These are phyloP conservation scores for Charanyca ferruginea DNA, from an alignment of 2,888 invertebrate species.

Conservation along the genomic window DNA sequence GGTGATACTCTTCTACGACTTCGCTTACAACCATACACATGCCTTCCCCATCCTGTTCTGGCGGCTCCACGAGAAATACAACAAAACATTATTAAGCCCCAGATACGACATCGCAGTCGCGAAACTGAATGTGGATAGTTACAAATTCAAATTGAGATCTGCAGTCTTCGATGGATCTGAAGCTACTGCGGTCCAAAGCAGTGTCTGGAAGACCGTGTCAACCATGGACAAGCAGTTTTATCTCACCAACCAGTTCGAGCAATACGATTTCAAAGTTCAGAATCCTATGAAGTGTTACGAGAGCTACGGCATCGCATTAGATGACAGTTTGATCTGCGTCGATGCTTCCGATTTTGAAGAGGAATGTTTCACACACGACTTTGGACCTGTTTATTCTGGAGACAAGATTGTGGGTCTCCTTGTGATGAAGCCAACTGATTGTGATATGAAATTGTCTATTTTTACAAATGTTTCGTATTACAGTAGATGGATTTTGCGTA, in stretches of 20 bases:
- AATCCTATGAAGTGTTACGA: too few relatives aligned
- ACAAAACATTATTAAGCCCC: constrained; percentile 61
- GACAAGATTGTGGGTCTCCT: constrained; percentile 42
- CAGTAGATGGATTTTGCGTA: constrained; percentile 64
- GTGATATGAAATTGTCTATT: constrained; percentile 63
- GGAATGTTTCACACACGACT: constrained; percentile 44
- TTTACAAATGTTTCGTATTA: constrained; percentile 71
- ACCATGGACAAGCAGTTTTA: constrained; percentile 41
- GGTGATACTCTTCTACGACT: constrained; percentile 79
- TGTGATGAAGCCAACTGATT: constrained; percentile 32
- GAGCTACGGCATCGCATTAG: constrained; percentile 34
- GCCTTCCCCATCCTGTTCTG: constrained; percentile 81
- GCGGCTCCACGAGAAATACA: constrained; percentile 81
- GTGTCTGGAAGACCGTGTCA: constrained; percentile 46
- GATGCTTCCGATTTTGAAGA: constrained; percentile 20
- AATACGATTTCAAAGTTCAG: too few relatives aligned
- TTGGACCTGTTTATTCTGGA: constrained; percentile 41
- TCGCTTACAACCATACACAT: constrained; percentile 73
- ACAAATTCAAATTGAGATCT: constrained; percentile 45
- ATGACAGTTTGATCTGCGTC: constrained; percentile 40
- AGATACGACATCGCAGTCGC: constrained; percentile 84
- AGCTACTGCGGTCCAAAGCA: constrained; percentile 25
- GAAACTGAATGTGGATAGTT: constrained; percentile 73
- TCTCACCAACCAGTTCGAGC: constrained; percentile 45
- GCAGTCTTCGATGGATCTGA: constrained; percentile 24